Evolutionary conservation across 1,140 invertebrate species (phyloP), one percentile per base, ranked within the genome.

Genomic region (Bacillus rossius): DNA sequence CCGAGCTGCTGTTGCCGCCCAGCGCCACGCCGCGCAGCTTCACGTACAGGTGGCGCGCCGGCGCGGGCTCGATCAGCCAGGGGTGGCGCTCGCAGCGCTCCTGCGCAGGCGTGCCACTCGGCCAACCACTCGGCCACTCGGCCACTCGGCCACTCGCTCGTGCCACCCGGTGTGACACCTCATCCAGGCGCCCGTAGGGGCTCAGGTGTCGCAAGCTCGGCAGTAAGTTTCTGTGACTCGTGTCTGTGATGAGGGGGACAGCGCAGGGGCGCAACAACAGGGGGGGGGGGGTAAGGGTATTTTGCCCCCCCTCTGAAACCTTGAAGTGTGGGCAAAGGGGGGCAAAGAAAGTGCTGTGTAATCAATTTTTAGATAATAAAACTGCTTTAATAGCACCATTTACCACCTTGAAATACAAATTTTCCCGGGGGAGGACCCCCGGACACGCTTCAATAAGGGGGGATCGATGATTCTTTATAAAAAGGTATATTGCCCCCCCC

Each of bases 1-100:
- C 86, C 45, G 77, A 78, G 43, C 4, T 10, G 1, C 23, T 26
- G 23, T 16, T 34, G 17, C 19, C 20, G 38, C 38, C 17, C 67
- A 88, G 78, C 17, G 84, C 73, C 17, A 77, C 76, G 1, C 87
- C 87, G 42, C 78, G 78, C 40, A 85, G 77, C 71, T 86, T 84
- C 4, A 89, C 79, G 71, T 88, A 90, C 1, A 90, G 74, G 63
- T 83, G 89, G 25, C 81, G 78, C 64, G 77, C 77, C 49, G 75
- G 72, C 8, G 79, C 78, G 1, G 89, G 88, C 54, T 89, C 86
- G 57, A 91, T 87, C n/a, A 91, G 73, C 83, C 87, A 88, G 1
- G 88, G 88, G 59, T 86, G 80, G 22, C 80, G 80, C 60, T 89
- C 84, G 63, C 89, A 92, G 53, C 86, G 84, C 63, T 83, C 79